These are phyloP conservation scores for Cynaeus angustus DNA, from an alignment of 2,888 invertebrate species.

Conservation along the genomic window DNA sequence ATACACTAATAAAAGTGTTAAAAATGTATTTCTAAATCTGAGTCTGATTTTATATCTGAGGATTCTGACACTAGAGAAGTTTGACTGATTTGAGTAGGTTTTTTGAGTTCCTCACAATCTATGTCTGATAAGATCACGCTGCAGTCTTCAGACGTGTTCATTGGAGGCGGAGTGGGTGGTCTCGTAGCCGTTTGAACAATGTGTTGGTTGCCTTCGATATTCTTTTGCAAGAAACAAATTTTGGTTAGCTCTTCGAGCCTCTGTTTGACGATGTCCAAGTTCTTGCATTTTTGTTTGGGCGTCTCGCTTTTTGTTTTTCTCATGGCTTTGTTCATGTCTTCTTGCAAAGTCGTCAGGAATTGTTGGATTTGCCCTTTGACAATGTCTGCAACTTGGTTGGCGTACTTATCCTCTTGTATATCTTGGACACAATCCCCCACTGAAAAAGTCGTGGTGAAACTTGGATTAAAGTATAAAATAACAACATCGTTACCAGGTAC, in stretches of 20 bases:
- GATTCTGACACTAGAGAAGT: slow-evolving; percentile 18
- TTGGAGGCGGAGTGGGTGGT: slow-evolving; percentile 6
- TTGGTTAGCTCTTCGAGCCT: slow-evolving; percentile 17
- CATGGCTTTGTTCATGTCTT: slow-evolving; percentile 16
- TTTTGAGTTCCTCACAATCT: neutral
- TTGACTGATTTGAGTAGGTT: neutral
- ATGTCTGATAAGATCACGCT: slow-evolving; percentile 23
- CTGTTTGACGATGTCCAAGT: slow-evolving; percentile 31
- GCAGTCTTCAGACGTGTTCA: neutral
- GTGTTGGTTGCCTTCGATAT: slow-evolving; percentile 7
- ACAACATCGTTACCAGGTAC: slow-evolving; percentile 11
- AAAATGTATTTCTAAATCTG: slow-evolving; percentile 31
- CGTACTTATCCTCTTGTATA: slow-evolving; percentile 7
- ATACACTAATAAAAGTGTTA: slow-evolving; percentile 19
- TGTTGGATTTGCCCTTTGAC: slow-evolving; percentile 21
- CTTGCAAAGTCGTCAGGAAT: slow-evolving; percentile 16
- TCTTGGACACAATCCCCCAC: slow-evolving; percentile 26
- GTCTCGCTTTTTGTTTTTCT: slow-evolving; percentile 5
- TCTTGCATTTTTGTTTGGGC: slow-evolving; percentile 19
- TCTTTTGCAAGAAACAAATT: slow-evolving; percentile 26
- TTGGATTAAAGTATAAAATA: slow-evolving; percentile 20
- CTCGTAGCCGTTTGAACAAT: neutral
- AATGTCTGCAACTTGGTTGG: slow-evolving; percentile 11
- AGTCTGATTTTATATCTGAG: slow-evolving; percentile 41
- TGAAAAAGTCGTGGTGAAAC: slow-evolving; percentile 8